phyloP scores from a whole-genome alignment of 2,797 vertebrate species.

The Chaenodraco wilsoni region DNA sequence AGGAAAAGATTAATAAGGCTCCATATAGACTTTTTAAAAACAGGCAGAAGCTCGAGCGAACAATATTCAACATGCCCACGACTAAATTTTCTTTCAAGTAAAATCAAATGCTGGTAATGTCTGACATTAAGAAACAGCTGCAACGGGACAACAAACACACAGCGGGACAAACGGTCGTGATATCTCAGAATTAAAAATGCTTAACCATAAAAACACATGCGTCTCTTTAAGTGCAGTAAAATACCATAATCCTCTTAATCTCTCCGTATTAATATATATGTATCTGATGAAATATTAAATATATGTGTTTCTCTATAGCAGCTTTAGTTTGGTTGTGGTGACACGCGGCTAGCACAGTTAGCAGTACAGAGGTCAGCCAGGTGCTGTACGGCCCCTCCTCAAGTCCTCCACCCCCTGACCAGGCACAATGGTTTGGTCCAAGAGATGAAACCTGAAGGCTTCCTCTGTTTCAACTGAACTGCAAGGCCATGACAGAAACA shows the following conservation, averaged over 20 bases:
- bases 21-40: conserved; percentile 35
- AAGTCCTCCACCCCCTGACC: conserved; percentile 24
- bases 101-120: conserved; percentile 77
- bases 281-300: conserved; percentile 55
- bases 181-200: conserved; percentile 22
- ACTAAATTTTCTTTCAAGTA: conserved; percentile 70
- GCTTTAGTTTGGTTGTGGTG: conserved; percentile 71
- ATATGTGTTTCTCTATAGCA: conserved; percentile 69
- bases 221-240: conserved; percentile 76
- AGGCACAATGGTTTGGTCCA: conserved; percentile 82
- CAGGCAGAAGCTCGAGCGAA: conserved; percentile 37
- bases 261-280: conserved; percentile 48
- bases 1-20: conserved; percentile 44
- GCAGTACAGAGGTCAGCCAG: conserved; percentile 42
- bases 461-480: conserved; percentile 35
- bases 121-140: conserved; percentile 57
- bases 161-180: not conserved
- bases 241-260: conserved; percentile 50
- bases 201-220: conserved; percentile 38
- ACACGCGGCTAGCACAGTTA: conserved; percentile 52
- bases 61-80: conserved; percentile 47
- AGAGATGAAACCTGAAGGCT: conserved; percentile 53
- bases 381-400: conserved; percentile 25
- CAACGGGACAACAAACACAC: conserved; percentile 20
- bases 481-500: conserved; percentile 8